Percentiles rank a stretch among this genome's conserved stretches.
phyloP scores from a whole-genome alignment of 2,113 vertebrate species.

The Serilophus lunatus region DNA sequence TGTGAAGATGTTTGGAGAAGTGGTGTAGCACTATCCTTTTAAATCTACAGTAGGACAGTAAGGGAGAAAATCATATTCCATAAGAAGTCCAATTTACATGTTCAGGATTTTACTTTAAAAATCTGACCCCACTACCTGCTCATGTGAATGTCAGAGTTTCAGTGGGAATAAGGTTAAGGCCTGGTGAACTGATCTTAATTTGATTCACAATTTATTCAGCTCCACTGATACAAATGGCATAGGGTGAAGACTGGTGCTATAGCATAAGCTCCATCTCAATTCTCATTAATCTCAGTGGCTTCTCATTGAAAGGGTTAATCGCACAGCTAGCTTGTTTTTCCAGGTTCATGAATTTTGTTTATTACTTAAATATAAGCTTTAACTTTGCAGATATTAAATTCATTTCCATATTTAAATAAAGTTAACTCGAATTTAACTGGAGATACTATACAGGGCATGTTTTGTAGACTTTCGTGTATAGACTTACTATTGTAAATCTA shows the following conservation, averaged over 20 bases:
- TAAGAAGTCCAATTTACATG: background rate
- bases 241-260: background rate
- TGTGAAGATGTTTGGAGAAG: background rate
- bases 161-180: background rate
- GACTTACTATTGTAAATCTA: background rate
- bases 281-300: background rate
- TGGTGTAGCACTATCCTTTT: background rate
- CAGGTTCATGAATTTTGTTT: background rate
- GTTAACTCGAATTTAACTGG: background rate
- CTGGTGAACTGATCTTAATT: background rate
- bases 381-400: background rate
- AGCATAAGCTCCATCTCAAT: background rate
- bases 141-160: background rate
- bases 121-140: background rate
- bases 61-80: background rate
- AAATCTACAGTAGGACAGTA: background rate
- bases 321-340: background rate
- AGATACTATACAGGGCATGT: background rate
- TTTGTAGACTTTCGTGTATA: background rate
- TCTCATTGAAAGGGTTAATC: background rate
- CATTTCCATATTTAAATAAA: background rate
- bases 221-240: background rate
- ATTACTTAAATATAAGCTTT: background rate
- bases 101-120: slow-evolving; percentile 1
- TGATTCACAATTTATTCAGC: background rate